A percentile compares a stretch with the other conserved stretches of the same genome.
Conservation (phyloP, 2,113 vertebrate genomes). For the Neoarius graeffei region DNA sequence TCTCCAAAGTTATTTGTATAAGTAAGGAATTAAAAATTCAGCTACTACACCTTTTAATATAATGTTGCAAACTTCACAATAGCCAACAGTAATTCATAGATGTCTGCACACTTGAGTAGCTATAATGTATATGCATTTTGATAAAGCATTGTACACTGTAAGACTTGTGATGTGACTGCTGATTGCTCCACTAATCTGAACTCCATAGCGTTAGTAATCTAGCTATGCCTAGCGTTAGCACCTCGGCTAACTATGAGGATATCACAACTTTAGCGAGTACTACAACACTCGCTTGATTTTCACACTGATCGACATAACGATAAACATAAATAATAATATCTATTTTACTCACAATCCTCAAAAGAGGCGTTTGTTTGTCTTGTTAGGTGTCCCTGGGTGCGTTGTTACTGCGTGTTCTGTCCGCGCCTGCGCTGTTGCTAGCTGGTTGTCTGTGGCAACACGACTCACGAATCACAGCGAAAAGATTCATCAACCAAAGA, state of each 20-base stretch:
- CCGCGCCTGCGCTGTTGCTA: conserved; percentile 17
- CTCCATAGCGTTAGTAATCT: not conserved
- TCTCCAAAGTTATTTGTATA: not conserved
- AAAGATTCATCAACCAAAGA: not conserved
- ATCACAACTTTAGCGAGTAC: not conserved
- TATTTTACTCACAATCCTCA: conserved; percentile 35
- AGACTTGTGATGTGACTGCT: not conserved
- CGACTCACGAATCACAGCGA: not conserved
- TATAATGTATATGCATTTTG: not conserved
- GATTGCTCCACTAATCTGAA: not conserved
- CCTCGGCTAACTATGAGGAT: not conserved
- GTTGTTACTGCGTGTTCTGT: not conserved
- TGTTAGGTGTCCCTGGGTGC: not conserved
- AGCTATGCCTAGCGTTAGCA: not conserved
- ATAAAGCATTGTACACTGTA: not conserved
- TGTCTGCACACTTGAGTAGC: not conserved
- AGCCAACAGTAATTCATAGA: not conserved
- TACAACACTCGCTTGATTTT: not conserved
- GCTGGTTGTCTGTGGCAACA: conserved; percentile 27
- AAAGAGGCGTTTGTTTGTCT: conserved; percentile 8
- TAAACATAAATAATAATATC: not conserved
- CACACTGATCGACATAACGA: not conserved
- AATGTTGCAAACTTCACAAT: not conserved
- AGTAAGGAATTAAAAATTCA: too few species aligned
- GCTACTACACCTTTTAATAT: not conserved